Base-by-base conservation (phyloP, 2,888 invertebrate species). In the Trichopoda pennipes region DNA sequence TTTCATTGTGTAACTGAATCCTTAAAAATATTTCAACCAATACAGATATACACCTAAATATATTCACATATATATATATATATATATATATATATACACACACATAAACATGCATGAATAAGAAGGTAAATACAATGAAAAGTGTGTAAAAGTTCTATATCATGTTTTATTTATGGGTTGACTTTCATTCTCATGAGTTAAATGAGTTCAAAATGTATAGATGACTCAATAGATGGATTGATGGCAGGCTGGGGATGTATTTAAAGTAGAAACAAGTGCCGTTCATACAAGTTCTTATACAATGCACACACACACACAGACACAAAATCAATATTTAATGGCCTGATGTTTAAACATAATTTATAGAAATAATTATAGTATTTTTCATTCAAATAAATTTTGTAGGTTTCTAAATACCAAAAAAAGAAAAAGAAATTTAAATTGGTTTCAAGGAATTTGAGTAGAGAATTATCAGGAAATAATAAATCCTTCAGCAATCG, bases 261-360 rank as follows among this genome's bases (percentile, higher is more conserved):
- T 16, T 12, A 58, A 49, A 49, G 12, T 47, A 55, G 16, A 58
- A 35, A 70, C 47, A 58, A 58, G 47, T 21, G 56, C 47, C 44
- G 49, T 58, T 28, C 28, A 12, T 7, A 47, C 47, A 49, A 1
- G 6, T 19, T 6, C 47, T 17, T 7, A 49, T 19, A 49, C 10
- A 17, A 9, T 12, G 1, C 10, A 49, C 47, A 70, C 21, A 44
- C 17, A 47, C 47, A 47, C 6, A 21, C 49, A 56, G 1, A 38
- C 12, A 38, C 12, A 38, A 7, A 38, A 38, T 12, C 38, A 38
- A 38, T 38, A 38, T 38, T 12, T 38, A 38, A 44, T 53, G 32
- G 63, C 42, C 19, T 55, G 61, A 69, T 69, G 14, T 61, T 76
- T 47, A 69, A 61, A 55, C 47, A 76, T 61, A 69, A 76, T 61